phyloP scores from a whole-genome alignment of 2,797 vertebrate genomes.

The Pantherophis vulpinus region DNA sequence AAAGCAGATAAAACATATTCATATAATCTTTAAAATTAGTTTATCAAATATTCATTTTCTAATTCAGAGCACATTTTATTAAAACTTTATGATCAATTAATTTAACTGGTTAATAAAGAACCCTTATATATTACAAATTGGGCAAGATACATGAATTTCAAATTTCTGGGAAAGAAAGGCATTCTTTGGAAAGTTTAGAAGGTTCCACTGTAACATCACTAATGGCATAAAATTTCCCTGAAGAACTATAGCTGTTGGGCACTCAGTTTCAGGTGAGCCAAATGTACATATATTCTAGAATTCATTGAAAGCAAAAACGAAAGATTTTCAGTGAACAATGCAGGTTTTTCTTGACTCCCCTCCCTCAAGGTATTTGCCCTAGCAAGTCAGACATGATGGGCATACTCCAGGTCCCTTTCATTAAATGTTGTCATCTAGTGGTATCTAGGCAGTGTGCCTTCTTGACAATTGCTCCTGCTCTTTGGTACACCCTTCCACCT shows the following conservation, averaged over 20 bases:
- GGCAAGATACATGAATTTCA: neutral
- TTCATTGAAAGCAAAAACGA: neutral
- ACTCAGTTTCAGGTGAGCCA: neutral
- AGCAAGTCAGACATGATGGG: neutral
- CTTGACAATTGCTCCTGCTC: neutral
- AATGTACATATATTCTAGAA: neutral
- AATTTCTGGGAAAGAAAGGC: neutral
- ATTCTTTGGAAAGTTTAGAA: neutral
- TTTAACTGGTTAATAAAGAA: neutral
- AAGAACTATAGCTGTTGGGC: neutral
- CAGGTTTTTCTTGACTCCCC: neutral
- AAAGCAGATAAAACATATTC: neutral
- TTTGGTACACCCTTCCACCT: neutral
- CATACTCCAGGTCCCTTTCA: neutral
- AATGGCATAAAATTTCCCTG: neutral
- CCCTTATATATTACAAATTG: neutral
- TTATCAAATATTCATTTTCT: neutral
- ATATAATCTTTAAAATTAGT: neutral
- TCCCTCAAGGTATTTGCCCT: neutral
- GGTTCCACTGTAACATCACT: neutral
- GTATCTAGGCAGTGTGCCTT: neutral
- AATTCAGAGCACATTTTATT: neutral
- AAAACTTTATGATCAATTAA: neutral
- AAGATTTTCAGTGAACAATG: neutral
- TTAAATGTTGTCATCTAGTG: neutral